Evolutionary conservation across 2,888 invertebrate genomes (phyloP), one percentile per base, ranked within the genome.

Genomic region (Megalurothrips usitatus): DNA sequence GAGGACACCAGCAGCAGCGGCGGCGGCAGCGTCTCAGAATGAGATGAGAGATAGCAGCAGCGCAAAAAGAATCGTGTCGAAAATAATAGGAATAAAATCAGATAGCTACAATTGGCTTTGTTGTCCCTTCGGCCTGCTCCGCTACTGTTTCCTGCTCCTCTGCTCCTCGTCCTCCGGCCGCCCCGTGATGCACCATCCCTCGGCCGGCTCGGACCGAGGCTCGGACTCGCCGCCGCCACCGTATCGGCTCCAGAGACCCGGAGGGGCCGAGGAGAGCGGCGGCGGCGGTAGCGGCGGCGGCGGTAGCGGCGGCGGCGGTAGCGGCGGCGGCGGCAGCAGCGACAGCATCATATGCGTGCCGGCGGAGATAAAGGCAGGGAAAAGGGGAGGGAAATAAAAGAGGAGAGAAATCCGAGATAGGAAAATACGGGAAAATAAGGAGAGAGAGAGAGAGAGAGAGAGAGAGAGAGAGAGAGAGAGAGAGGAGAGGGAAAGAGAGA

Each of bases 71-170:
- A 68, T 68, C 68, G 68, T 68, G 68, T 68, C 68, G 23, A 68
- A 68, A 68, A 68, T 68, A 68, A 68, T 68, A 68, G 68, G 23
- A 68, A 68, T 68, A 68, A 68, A 68, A 68, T 68, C 68, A 68
- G 68, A 68, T 68, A 68, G 19, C 52, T 52, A 52, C 52, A 52
- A 68, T 68, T 68, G n/a, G 68, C 68, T 68, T 68, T 68, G 68
- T 68, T 12, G 52, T 19, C 68, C 68, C 23, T 63, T 43, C 34
- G 34, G 34, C 34, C 68, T 68, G 68, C 23, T 68, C 23, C 11
- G 68, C 68, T 68, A 9, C 68, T 68, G 68, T 68, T 23, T 23
- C 11, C 68, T 58, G 68, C 68, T 23, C 11, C 52, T 49, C 10
- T n/a, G n/a, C n/a, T 43, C 34, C 34, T 43, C 34, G 3, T 43